Percentiles rank a stretch among this genome's conserved stretches.
Conservation (phyloP, 2,113 vertebrate genomes). For the Plectropomus leopardus region DNA sequence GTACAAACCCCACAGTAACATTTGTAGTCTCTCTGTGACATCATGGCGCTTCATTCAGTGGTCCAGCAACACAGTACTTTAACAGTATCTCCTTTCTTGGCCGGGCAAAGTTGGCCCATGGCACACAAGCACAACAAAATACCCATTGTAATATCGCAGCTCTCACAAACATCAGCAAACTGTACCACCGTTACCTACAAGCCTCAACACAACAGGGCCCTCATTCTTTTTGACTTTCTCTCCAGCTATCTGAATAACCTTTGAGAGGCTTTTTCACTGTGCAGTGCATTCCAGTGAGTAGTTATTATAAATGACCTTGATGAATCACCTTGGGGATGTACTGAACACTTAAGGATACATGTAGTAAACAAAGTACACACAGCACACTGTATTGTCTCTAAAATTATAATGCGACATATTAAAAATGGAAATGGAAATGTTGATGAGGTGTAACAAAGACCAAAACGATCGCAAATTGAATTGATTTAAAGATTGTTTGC, state of each 20-base stretch:
- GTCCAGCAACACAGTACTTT: conserved; percentile 14
- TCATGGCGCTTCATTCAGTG: neutral
- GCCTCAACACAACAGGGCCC: conserved; percentile 58
- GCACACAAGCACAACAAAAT: conserved; percentile 73
- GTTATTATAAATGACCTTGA: conserved; percentile 69
- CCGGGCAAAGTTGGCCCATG: conserved; percentile 43
- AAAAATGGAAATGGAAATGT: neutral
- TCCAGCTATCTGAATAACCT: conserved; percentile 61
- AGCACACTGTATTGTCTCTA: neutral
- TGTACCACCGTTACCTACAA: conserved; percentile 59
- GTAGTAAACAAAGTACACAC: neutral
- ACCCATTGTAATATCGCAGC: conserved; percentile 63
- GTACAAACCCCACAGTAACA: neutral
- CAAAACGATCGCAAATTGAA: neutral
- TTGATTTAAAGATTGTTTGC: neutral
- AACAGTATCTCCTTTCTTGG: conserved; percentile 41
- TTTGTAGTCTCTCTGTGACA: neutral
- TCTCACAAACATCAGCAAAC: conserved; percentile 59
- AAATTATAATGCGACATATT: neutral
- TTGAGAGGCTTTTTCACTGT: conserved; percentile 45
- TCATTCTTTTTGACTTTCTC: conserved; percentile 60
- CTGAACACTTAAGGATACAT: conserved; percentile 2
- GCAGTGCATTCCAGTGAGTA: conserved; percentile 53
- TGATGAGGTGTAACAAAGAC: neutral
- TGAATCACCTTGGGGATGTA: conserved; percentile 63